These are phyloP conservation scores for Ornithoptera alexandrae DNA, from an alignment of 2,888 invertebrate species.

Conservation along the genomic window DNA sequence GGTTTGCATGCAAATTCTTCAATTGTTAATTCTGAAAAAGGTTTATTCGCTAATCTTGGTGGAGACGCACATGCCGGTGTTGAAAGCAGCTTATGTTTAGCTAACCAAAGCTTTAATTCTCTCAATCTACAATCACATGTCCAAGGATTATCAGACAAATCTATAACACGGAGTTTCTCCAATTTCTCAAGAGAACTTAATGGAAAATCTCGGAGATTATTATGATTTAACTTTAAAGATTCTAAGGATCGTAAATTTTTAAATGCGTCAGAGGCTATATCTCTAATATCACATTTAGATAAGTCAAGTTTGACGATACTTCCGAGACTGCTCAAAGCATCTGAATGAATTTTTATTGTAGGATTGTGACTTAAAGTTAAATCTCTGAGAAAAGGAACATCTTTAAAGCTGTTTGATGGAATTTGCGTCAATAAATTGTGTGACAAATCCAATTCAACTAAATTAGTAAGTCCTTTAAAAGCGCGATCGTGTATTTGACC, in stretches of 20 bases:
- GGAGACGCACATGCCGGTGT: constrained; percentile 89
- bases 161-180: constrained; percentile 87
- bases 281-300: constrained; percentile 89
- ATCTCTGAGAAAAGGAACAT: constrained; percentile 90
- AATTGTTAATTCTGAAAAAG: constrained; percentile 87
- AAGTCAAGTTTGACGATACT: constrained; percentile 91
- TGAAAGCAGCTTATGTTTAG: constrained; percentile 87
- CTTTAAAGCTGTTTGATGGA: constrained; percentile 88
- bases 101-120: constrained; percentile 90
- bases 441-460: constrained; percentile 93
- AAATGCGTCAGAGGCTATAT: constrained; percentile 86
- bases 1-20: constrained; percentile 94
- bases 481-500: constrained; percentile 92
- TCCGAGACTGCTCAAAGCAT: constrained; percentile 86
- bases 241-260: constrained; percentile 88
- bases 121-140: constrained; percentile 91
- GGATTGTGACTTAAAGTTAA: constrained; percentile 90
- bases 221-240: constrained; percentile 89
- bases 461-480: constrained; percentile 91
- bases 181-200: constrained; percentile 86
- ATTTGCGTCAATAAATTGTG: constrained; percentile 89
- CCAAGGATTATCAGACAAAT: constrained; percentile 93
- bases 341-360: constrained; percentile 87
- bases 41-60: constrained; percentile 83
- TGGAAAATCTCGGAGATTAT: constrained; percentile 86